A percentile compares a stretch with the other conserved stretches of the same genome.
These are phyloP conservation scores for Oenanthe melanoleuca DNA, from an alignment of 2,113 vertebrate species.

Conservation along the genomic window DNA sequence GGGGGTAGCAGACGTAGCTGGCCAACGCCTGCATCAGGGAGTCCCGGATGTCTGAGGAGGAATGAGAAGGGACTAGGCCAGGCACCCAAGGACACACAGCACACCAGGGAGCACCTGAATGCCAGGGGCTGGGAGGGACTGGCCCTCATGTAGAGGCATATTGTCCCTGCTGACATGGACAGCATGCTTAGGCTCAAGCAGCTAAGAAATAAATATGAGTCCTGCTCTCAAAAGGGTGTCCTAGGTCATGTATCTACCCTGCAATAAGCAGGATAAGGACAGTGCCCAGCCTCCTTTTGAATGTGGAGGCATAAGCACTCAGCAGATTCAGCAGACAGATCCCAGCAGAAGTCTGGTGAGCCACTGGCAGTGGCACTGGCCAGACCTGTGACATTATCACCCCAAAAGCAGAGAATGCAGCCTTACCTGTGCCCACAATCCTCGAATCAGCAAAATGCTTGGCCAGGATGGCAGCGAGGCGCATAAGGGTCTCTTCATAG, in stretches of 20 bases:
- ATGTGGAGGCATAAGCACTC: not conserved
- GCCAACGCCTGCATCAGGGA: slow-evolving; percentile 97
- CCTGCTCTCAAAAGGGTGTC: not conserved
- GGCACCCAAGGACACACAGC: not conserved
- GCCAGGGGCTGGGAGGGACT: not conserved
- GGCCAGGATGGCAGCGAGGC: slow-evolving; percentile 91
- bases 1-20: slow-evolving; percentile 98
- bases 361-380: not conserved
- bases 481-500: slow-evolving; percentile 92
- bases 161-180: not conserved
- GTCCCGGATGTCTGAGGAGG: slow-evolving; percentile 91
- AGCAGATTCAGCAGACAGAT: not conserved
- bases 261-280: not conserved
- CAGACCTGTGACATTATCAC: not conserved
- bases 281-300: not conserved
- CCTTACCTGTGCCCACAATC: slow-evolving; percentile 92
- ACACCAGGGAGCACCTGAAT: not conserved
- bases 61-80: not conserved
- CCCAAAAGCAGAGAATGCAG: not conserved
- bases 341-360: not conserved
- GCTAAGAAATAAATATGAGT: not conserved
- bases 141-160: not conserved
- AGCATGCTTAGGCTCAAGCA: not conserved
- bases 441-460: slow-evolving; percentile 96
- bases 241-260: not conserved